phyloP scores from a whole-genome alignment of 2,888 invertebrate genomes.

The Heteromurus nitidus region DNA sequence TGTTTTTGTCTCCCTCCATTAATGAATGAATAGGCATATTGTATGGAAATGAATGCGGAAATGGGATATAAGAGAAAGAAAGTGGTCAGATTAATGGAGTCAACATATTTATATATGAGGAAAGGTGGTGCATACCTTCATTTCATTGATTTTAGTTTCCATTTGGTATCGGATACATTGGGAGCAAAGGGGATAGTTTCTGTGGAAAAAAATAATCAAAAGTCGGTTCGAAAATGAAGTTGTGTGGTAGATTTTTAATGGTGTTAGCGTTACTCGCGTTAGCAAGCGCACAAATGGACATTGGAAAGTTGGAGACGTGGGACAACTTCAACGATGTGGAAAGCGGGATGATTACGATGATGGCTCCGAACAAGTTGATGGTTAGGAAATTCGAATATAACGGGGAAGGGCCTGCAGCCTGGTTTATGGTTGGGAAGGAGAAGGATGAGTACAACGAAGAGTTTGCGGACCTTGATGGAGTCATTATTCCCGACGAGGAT shows the following conservation, averaged over 20 bases:
- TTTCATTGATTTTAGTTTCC: background rate
- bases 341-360: constrained; percentile 64
- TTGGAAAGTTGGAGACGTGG: constrained; percentile 60
- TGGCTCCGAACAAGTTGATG: constrained; percentile 69
- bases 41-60: constrained; percentile 38
- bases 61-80: too few relatives aligned
- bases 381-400: constrained; percentile 67
- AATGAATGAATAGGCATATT: background rate
- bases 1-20: background rate
- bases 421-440: constrained; percentile 71
- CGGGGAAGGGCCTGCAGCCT: constrained; percentile 56
- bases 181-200: background rate
- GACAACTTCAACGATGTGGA: constrained; percentile 61
- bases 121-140: background rate
- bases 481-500: constrained; percentile 70
- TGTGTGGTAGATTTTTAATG: too few relatives aligned
- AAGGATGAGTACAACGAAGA: constrained; percentile 62
- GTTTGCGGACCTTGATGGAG: constrained; percentile 63
- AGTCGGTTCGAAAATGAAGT: too few relatives aligned
- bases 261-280: background rate
- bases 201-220: too few relatives aligned
- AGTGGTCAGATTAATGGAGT: too few relatives aligned
- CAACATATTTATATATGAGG: background rate
- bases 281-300: constrained; percentile 24
- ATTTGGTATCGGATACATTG: background rate